These are phyloP conservation scores for Periplaneta americana DNA, from an alignment of 1,140 invertebrate species.

Conservation along the genomic window DNA sequence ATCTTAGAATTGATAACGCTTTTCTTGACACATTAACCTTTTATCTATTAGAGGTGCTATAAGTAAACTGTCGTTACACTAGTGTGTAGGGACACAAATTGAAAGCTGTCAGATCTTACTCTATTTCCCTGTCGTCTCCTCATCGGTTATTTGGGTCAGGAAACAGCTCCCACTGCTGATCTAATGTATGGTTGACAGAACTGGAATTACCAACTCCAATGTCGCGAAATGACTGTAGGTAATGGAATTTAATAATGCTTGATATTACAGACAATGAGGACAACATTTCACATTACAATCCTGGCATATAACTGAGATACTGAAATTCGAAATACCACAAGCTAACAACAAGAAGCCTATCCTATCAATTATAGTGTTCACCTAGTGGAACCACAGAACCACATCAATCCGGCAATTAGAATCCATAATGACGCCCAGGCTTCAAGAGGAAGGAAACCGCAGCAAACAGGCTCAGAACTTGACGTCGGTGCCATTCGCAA, in stretches of 20 bases:
- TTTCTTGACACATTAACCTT: no score
- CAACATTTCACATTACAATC: background rate
- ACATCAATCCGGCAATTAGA: background rate
- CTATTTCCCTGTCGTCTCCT: no score
- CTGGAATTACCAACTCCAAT: background rate
- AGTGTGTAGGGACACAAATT: no score
- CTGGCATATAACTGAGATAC: background rate
- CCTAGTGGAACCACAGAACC: background rate
- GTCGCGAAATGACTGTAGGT: background rate
- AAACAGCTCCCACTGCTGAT: no score
- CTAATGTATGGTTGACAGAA: background rate
- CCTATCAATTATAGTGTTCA: background rate
- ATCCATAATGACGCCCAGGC: background rate
- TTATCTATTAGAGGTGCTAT: no score
- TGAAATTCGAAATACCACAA: background rate
- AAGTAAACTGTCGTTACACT: no score
- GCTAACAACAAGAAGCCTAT: background rate
- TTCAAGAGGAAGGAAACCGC: background rate
- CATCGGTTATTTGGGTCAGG: no score
- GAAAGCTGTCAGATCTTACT: no score
- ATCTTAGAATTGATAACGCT: no score
- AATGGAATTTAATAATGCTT: background rate
- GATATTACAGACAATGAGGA: background rate
- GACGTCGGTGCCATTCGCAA: background rate
- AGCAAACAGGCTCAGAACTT: background rate